phyloP scores from a whole-genome alignment of 2,797 vertebrate genomes.

The Urocyon cinereoargenteus region DNA sequence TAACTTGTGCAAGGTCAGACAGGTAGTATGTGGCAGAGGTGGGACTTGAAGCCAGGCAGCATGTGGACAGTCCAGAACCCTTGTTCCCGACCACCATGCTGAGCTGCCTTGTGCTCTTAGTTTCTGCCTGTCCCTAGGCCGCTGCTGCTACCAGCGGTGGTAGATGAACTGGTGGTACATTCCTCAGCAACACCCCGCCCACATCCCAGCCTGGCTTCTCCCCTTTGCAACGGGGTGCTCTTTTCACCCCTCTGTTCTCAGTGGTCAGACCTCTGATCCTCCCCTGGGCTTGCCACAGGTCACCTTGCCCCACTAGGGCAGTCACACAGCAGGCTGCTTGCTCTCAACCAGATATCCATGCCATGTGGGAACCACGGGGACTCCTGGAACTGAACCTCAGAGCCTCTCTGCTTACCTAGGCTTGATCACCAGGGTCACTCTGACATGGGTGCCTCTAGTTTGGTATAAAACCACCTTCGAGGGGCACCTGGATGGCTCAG shows the following conservation, averaged over 20 bases:
- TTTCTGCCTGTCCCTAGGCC: not conserved
- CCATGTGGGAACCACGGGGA: not conserved
- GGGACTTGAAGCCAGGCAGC: not conserved
- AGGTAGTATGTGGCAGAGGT: not conserved
- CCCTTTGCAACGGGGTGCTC: not conserved
- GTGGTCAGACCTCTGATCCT: not conserved
- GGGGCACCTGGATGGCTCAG: not conserved
- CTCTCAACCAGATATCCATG: not conserved
- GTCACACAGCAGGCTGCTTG: not conserved
- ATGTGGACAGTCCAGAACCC: not conserved
- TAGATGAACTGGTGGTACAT: not conserved
- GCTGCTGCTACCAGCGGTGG: not conserved
- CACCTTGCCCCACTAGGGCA: too few relatives aligned
- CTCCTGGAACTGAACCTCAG: not conserved
- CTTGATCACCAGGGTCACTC: not conserved
- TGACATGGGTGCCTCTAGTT: not conserved
- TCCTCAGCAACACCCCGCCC: not conserved
- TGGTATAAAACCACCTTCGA: constrained; percentile 10
- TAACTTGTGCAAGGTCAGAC: not conserved
- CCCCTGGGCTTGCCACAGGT: not conserved
- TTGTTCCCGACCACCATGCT: not conserved
- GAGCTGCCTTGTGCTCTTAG: not conserved
- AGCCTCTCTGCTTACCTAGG: not conserved
- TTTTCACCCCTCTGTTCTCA: not conserved
- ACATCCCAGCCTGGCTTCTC: not conserved